These are phyloP conservation scores for Procapra przewalskii DNA, from an alignment of 2,113 vertebrate species.

Conservation along the genomic window DNA sequence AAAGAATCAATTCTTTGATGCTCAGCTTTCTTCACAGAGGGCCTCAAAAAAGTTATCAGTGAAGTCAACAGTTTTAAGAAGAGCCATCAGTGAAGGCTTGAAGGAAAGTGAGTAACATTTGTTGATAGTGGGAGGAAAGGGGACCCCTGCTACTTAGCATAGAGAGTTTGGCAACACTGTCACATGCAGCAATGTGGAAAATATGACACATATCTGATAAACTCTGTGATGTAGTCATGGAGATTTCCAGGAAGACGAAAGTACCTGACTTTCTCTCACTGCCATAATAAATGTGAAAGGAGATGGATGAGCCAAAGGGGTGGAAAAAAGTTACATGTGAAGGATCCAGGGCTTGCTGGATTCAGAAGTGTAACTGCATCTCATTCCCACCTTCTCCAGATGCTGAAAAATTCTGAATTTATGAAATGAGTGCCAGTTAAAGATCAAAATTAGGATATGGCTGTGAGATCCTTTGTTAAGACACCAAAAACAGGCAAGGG, in stretches of 20 bases:
- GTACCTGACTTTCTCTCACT: not conserved
- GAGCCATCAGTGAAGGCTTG: not conserved
- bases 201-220: not conserved
- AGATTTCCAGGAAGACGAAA: not conserved
- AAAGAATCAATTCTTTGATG: accelerated
- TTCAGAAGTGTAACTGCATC: not conserved
- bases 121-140: not conserved
- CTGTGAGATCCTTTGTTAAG: not conserved
- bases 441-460: not conserved
- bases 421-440: not conserved
- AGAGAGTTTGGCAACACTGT: not conserved
- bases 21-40: not conserved
- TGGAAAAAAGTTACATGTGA: not conserved
- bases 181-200: not conserved
- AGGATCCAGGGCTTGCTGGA: not conserved
- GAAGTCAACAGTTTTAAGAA: not conserved
- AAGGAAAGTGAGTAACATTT: not conserved
- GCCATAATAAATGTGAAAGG: not conserved
- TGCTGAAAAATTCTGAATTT: not conserved
- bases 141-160: not conserved
- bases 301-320: not conserved
- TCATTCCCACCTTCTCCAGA: not conserved
- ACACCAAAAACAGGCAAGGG: not conserved
- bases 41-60: not conserved
- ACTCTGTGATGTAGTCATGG: not conserved